Conservation (phyloP, 2,888 invertebrate genomes). For the Hoplodrina blanda region DNA sequence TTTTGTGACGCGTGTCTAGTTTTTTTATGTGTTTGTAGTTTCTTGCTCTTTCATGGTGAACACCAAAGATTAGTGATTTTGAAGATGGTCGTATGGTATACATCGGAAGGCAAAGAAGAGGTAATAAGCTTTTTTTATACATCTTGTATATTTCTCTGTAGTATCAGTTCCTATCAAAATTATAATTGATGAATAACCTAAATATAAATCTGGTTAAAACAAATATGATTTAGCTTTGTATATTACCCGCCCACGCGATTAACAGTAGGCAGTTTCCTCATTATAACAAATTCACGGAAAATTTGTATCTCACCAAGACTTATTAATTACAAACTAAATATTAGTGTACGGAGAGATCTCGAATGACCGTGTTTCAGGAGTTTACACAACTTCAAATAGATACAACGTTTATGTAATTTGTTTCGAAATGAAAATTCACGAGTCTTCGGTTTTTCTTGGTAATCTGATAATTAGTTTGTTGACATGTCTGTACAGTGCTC, state of each 20-base stretch:
- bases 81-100: conserved; percentile 67
- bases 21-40: conserved; percentile 30
- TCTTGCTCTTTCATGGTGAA: conserved; percentile 35
- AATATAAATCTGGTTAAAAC: conserved; percentile 9
- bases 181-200: conserved; percentile 8
- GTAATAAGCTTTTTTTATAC: conserved; percentile 32
- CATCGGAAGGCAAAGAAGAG: conserved; percentile 57
- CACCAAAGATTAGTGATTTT: conserved; percentile 19
- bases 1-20: conserved; percentile 17
- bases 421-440: conserved; percentile 20
- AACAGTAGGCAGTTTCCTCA: conserved; percentile 35
- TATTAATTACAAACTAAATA: conserved; percentile 50
- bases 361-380: conserved; percentile 54
- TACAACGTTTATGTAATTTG: conserved; percentile 34
- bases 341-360: conserved; percentile 26
- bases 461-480: conserved; percentile 45
- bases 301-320: conserved; percentile 26
- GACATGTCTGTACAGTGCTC: conserved; percentile 20
- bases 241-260: conserved; percentile 11
- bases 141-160: neutral
- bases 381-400: conserved; percentile 46
- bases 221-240: conserved; percentile 29
- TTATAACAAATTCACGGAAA: conserved; percentile 42
- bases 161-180: neutral
- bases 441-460: conserved; percentile 19